These are phyloP conservation scores for Drosophila mojavensis DNA, from an alignment of 1,140 invertebrate genomes.

Conservation along the genomic window DNA sequence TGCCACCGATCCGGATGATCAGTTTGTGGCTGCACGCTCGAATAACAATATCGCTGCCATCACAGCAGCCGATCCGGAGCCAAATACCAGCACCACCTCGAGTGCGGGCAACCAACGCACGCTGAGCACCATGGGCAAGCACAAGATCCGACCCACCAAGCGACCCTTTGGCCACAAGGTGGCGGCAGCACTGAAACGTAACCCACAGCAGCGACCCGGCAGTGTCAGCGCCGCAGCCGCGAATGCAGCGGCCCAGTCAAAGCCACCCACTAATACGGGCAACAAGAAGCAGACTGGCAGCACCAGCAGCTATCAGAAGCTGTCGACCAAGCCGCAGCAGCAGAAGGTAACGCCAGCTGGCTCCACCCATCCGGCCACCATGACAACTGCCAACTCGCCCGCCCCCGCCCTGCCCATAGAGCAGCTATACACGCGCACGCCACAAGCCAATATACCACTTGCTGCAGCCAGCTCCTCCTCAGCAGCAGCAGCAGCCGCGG, in stretches of 20 bases:
- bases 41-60: conserved; percentile 78
- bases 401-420: conserved; percentile 58
- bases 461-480: conserved; percentile 48
- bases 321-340: conserved; percentile 38
- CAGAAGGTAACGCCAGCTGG: conserved; percentile 30
- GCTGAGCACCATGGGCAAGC: conserved; percentile 74
- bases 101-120: conserved; percentile 71
- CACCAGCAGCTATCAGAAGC: conserved; percentile 52
- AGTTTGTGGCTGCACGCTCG: conserved; percentile 78
- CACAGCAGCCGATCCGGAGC: conserved; percentile 69
- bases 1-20: conserved; percentile 75
- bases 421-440: conserved; percentile 61
- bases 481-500: conserved; percentile 40
- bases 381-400: conserved; percentile 39
- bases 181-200: conserved; percentile 58
- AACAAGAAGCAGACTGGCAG: conserved; percentile 56
- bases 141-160: conserved; percentile 73
- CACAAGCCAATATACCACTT: conserved; percentile 64
- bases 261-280: conserved; percentile 33
- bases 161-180: conserved; percentile 72
- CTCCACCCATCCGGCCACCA: conserved; percentile 30
- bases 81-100: conserved; percentile 33
- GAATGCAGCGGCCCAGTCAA: conserved; percentile 60
- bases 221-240: conserved; percentile 56
- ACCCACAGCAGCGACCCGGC: conserved; percentile 67